phyloP scores from a whole-genome alignment of 2,888 invertebrate genomes.

The Drosophila diplacantha region DNA sequence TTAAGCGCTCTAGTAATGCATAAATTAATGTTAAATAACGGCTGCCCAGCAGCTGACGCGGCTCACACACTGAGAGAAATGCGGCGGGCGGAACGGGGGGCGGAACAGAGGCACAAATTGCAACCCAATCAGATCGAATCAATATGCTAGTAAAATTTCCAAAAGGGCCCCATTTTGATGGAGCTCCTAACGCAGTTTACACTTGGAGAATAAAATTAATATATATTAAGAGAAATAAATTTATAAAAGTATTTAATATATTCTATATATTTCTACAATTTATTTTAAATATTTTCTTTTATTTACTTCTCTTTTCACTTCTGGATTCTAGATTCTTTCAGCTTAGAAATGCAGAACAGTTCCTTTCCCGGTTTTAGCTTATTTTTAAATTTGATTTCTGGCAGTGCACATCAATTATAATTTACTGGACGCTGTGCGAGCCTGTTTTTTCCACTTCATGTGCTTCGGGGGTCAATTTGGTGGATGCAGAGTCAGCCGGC shows the following conservation, averaged over 20 bases:
- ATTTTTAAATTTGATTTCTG: neutral
- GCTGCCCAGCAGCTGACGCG: conserved; percentile 36
- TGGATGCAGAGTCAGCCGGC: conserved; percentile 26
- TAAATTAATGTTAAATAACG: conserved; percentile 67
- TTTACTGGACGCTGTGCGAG: conserved; percentile 22
- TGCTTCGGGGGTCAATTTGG: conserved; percentile 20
- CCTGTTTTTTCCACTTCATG: conserved; percentile 35
- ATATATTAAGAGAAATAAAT: too few species aligned
- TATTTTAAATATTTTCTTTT: too few species aligned
- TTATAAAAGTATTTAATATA: too few species aligned
- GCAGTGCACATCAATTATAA: conserved; percentile 30
- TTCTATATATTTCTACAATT: too few species aligned
- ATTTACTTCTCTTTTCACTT: neutral
- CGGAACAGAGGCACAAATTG: conserved; percentile 1
- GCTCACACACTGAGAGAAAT: conserved; percentile 30
- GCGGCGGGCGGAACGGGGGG: neutral
- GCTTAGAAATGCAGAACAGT: neutral
- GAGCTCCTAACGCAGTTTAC: conserved; percentile 4
- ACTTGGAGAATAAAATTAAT: neutral
- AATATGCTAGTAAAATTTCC: conserved; percentile 47
- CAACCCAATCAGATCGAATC: conserved; percentile 41
- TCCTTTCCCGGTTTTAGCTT: neutral
- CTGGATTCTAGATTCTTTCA: too few species aligned
- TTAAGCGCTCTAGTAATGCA: conserved; percentile 62
- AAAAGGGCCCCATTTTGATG: neutral